Evolutionary conservation across 2,797 vertebrate species (phyloP).

Genomic region (Labeo calbasu): DNA sequence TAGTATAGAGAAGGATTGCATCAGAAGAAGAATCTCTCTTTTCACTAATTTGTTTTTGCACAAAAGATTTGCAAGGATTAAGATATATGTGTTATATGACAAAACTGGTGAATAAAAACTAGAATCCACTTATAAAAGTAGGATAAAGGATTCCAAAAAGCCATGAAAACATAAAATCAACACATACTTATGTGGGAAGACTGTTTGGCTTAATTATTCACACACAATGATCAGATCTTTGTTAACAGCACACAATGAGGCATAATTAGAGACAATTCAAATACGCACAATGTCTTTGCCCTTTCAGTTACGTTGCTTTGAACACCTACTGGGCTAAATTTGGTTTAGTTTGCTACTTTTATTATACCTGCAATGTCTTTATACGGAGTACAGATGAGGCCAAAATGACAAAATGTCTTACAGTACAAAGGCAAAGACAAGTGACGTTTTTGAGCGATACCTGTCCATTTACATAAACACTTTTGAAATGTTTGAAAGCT

Average conservation of each 20-base stretch:
- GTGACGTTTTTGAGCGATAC: too few species aligned
- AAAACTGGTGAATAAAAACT: background rate
- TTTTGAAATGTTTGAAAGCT: too few species aligned
- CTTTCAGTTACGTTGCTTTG: background rate
- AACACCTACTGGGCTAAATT: background rate
- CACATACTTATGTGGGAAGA: background rate
- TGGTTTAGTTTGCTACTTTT: background rate
- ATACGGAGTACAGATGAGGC: background rate
- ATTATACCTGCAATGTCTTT: background rate
- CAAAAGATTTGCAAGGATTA: background rate
- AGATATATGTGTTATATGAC: background rate
- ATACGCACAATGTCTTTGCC: background rate
- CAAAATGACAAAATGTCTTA: too few species aligned
- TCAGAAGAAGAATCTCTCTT: background rate
- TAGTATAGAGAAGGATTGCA: background rate
- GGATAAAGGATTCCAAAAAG: background rate
- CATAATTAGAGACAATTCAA: background rate
- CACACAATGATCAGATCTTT: background rate
- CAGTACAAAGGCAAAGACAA: too few species aligned
- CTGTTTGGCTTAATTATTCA: background rate
- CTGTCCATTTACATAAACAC: too few species aligned
- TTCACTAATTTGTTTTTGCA: background rate
- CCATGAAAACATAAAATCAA: background rate
- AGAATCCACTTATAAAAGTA: background rate
- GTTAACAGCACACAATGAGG: background rate